These are phyloP conservation scores for Prorops nasuta DNA, from an alignment of 1,140 invertebrate species.

Conservation along the genomic window DNA sequence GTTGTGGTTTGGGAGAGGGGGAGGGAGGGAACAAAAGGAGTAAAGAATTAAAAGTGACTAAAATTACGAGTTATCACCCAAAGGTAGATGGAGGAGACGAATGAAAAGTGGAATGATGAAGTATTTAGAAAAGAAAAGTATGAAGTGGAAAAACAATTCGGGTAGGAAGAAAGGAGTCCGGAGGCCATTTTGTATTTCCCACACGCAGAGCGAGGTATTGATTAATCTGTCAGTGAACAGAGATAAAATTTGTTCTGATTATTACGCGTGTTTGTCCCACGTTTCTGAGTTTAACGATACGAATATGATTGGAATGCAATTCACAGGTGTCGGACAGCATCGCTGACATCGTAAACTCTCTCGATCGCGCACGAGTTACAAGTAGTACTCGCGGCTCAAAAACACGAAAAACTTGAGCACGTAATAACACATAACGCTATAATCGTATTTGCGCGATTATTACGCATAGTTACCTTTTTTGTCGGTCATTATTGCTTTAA, in stretches of 20 bases:
- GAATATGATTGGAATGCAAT: constrained; percentile 6
- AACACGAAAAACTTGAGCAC: constrained; percentile 34
- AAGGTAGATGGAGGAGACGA: too few relatives aligned
- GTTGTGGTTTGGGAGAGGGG: too few relatives aligned
- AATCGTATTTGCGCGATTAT: constrained; percentile 22
- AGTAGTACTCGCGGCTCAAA: constrained; percentile 38
- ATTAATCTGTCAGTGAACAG: constrained; percentile 50
- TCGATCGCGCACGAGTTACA: constrained; percentile 33
- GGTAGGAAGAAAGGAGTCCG: constrained; percentile 29
- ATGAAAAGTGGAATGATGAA: too few relatives aligned
- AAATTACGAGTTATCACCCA: too few relatives aligned
- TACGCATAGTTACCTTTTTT: constrained; percentile 57
- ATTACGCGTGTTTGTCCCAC: too few relatives aligned
- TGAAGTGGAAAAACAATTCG: too few relatives aligned
- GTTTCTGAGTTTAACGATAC: background rate
- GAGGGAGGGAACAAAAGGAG: too few relatives aligned
- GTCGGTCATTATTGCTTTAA: constrained; percentile 55
- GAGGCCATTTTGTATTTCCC: constrained; percentile 56
- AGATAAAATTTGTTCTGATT: constrained; percentile 26
- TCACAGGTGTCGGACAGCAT: constrained; percentile 13
- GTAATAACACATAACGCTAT: constrained; percentile 25
- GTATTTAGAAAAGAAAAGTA: too few relatives aligned
- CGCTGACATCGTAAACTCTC: constrained; percentile 13
- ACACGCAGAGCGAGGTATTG: constrained; percentile 53
- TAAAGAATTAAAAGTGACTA: too few relatives aligned